These are phyloP conservation scores for Sarcophaga subvicina DNA, from an alignment of 2,888 invertebrate species.

Conservation along the genomic window DNA sequence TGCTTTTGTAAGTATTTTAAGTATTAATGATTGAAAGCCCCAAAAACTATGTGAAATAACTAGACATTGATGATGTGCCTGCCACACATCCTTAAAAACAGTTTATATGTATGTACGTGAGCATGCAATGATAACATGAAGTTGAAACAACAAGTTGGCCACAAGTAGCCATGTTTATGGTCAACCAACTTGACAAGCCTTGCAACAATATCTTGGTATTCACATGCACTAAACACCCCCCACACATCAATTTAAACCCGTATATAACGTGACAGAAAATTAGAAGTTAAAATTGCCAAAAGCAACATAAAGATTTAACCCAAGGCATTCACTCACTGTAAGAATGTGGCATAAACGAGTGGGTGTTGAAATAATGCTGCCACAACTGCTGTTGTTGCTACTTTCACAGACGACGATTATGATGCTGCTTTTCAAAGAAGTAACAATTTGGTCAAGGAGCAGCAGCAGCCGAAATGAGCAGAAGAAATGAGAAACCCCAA, in stretches of 20 bases:
- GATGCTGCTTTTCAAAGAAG: constrained; percentile 57
- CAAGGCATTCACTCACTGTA: constrained; percentile 47
- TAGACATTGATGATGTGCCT: constrained; percentile 14
- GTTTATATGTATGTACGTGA: constrained; percentile 1
- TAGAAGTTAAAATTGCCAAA: constrained; percentile 39
- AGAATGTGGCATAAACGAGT: constrained; percentile 53
- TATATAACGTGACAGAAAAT: constrained; percentile 43
- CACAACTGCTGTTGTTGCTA: constrained; percentile 3
- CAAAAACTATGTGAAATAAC: too few relatives aligned
- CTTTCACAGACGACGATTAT: constrained; percentile 19
- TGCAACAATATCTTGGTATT: constrained; percentile 65
- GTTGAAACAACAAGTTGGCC: constrained; percentile 70
- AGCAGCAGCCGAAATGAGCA: constrained; percentile 58
- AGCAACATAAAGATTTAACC: constrained; percentile 37
- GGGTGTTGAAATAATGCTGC: constrained; percentile 54
- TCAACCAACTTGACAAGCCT: constrained; percentile 71
- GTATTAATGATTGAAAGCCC: too few relatives aligned
- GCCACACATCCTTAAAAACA: constrained; percentile 4
- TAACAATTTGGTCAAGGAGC: constrained; percentile 46
- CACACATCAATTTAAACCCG: background rate
- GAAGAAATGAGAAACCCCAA: constrained; percentile 56
- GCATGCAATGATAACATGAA: background rate
- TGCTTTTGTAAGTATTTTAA: too few relatives aligned
- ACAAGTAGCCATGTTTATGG: constrained; percentile 74
- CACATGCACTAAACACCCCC: constrained; percentile 51